Evolutionary conservation across 2,888 invertebrate genomes (phyloP).

Genomic region (Dasypogon diadema): DNA sequence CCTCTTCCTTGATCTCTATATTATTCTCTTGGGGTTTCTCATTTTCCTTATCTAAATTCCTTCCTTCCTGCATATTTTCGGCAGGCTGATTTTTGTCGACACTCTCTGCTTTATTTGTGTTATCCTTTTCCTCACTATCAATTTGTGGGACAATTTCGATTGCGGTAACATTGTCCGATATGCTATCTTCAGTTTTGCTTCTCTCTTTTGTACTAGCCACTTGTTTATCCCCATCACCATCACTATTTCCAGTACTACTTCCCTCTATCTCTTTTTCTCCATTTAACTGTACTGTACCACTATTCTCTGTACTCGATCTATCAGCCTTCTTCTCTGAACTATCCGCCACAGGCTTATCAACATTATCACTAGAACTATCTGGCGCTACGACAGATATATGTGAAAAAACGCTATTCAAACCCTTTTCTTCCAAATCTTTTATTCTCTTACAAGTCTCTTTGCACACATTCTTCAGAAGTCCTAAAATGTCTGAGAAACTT

Average conservation of each 20-base stretch:
- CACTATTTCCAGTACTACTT: no score
- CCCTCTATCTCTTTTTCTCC: no score
- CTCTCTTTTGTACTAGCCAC: not conserved
- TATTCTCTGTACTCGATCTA: no score
- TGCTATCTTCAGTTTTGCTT: not conserved
- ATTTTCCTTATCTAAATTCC: not conserved
- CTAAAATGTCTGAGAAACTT: not conserved
- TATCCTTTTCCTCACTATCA: not conserved
- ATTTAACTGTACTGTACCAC: no score
- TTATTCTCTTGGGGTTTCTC: slow-evolving; percentile 18
- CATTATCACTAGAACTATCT: no score
- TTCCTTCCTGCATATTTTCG: not conserved
- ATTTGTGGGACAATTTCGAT: not conserved
- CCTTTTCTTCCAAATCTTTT: not conserved
- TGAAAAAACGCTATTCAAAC: not conserved
- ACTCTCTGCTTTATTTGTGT: not conserved
- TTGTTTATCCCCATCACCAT: not conserved
- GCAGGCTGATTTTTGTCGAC: not conserved
- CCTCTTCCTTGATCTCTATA: not conserved
- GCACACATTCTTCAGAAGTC: not conserved
- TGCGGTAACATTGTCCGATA: not conserved
- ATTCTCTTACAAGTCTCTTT: slow-evolving; percentile 7
- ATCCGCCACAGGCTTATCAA: no score
- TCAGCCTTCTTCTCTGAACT: no score
- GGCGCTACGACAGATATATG: no score